Percentiles rank a stretch among this genome's conserved stretches.
Conservation (phyloP, 2,113 vertebrate species). For the Herpetotheres cachinnans region DNA sequence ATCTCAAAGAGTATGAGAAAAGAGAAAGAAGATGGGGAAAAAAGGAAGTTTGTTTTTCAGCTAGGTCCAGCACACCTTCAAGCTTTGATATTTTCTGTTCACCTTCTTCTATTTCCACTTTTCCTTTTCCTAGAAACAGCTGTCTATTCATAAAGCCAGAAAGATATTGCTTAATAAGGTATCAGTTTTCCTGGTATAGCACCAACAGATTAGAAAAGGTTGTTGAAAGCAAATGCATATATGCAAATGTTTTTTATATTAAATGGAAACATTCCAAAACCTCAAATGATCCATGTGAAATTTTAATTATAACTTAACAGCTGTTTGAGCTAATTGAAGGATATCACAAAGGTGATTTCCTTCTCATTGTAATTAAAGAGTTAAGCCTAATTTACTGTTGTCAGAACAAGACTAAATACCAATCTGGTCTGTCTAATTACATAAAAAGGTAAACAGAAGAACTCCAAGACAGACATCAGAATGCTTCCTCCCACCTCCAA, state of each 20-base stretch:
- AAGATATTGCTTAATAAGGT: constrained; percentile 53
- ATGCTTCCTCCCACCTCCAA: not conserved
- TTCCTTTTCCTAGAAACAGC: constrained; percentile 52
- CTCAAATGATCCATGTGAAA: constrained; percentile 82
- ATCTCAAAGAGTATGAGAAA: not conserved
- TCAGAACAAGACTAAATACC: constrained; percentile 78
- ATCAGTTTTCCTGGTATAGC: constrained; percentile 55
- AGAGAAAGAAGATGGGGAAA: not conserved
- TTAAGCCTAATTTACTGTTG: constrained; percentile 80
- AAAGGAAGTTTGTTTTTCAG: constrained; percentile 36
- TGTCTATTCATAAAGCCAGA: constrained; percentile 52
- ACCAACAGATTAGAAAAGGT: constrained; percentile 66
- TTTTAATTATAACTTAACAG: constrained; percentile 85
- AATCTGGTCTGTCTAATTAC: constrained; percentile 73
- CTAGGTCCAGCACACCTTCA: constrained; percentile 1
- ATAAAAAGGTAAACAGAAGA: constrained; percentile 70
- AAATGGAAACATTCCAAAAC: constrained; percentile 78
- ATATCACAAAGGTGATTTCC: constrained; percentile 78
- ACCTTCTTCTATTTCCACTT: constrained; percentile 17
- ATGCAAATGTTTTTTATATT: constrained; percentile 78
- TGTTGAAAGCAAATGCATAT: constrained; percentile 68
- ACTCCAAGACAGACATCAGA: constrained; percentile 29
- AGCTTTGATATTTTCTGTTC: constrained; percentile 36
- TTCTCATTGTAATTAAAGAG: constrained; percentile 80
- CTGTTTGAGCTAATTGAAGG: constrained; percentile 80